phyloP scores from a whole-genome alignment of 1,140 invertebrate species.

The Anoplolepis gracilipes region DNA sequence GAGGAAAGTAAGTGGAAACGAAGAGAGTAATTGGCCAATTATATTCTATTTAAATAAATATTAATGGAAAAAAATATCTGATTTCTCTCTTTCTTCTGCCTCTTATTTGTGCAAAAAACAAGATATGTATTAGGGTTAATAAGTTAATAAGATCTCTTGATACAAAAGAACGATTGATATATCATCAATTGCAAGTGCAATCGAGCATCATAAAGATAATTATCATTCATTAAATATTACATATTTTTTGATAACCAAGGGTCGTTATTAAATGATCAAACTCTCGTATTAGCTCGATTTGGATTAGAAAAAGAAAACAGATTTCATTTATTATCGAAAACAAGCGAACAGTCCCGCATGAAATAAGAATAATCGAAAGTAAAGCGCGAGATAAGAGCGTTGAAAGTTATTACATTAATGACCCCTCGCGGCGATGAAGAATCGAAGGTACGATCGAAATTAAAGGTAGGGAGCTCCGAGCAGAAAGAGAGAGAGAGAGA shows the following conservation, averaged over 20 bases:
- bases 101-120: no score
- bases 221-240: background rate
- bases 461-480: constrained; percentile 23
- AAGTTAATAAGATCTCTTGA: background rate
- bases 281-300: background rate
- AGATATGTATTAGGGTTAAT: background rate
- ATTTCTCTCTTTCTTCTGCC: no score
- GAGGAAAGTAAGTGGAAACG: no score
- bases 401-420: constrained; percentile 28
- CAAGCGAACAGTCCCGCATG: background rate
- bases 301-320: background rate
- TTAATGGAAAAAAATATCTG: background rate
- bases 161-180: background rate
- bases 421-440: constrained; percentile 22
- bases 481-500: background rate
- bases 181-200: background rate
- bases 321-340: background rate
- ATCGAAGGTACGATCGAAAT: constrained; percentile 54
- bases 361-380: background rate
- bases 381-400: constrained; percentile 31
- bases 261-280: background rate
- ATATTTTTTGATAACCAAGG: background rate
- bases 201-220: background rate
- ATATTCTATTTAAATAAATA: background rate
- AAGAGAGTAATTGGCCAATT: background rate